Evolutionary conservation across 1,140 invertebrate species (phyloP), one percentile per base, ranked within the genome.

Genomic region (Luehdorfia chinensis): DNA sequence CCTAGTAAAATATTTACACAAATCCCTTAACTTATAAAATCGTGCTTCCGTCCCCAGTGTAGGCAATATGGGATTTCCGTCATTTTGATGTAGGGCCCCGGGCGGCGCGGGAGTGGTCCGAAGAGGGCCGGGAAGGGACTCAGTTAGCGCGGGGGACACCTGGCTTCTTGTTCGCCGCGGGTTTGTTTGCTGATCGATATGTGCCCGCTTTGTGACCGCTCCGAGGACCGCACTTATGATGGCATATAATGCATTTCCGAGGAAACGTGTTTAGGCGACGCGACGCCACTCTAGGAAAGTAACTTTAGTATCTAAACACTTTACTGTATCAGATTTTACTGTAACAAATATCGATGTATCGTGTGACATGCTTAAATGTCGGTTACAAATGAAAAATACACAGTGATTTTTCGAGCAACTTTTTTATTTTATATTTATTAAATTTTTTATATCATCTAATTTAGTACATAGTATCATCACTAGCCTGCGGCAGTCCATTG

Each of bases 11-110:
- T 85, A 83, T 85, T 85, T 75, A 84, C 81, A 83, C 68, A 78
- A 81, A 85, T 83, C 81, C 81, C 81, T n/a, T 80, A 85, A 84
- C 73, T 85, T 85, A 85, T 85, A 84, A 85, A 85, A 85, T 81
- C 66, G 70, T 74, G 65, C 70, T 79, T 74, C 69, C 71, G 67
- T 78, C 70, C 72, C 73, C 68, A 64, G 66, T 71, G 72, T 66
- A 63, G 70, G 71, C 72, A 78, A 84, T 81, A 84, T 84, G 79
- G 81, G 79, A 80, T 81, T 84, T 84, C 80, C 78, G 76, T 77
- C 80, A 83, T 80, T 84, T 80, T 80, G 76, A 81, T 78, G 75
- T 80, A 75, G 75, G 59, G 64, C 75, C 66, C 50, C 60, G 64
- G 74, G 66, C 67, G 52, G 66, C 59, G 62, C 64, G 54, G 46